phyloP scores from a whole-genome alignment of 2,888 invertebrate species.

The Mythimna lalbum region DNA sequence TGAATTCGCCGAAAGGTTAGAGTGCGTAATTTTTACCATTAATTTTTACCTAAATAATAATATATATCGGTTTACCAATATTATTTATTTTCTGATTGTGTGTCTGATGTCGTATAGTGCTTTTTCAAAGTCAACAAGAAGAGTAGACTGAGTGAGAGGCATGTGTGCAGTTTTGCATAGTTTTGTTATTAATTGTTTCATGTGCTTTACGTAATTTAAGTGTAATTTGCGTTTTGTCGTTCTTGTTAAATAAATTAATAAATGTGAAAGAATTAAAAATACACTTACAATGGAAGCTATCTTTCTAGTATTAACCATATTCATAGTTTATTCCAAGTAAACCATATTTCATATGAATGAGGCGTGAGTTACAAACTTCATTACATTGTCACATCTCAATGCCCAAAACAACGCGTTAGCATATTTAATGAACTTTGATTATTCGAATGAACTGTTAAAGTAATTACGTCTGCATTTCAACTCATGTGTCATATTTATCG shows the following conservation, averaged over 20 bases:
- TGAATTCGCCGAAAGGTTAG: no score
- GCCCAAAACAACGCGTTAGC: constrained; percentile 26
- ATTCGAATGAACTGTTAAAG: constrained; percentile 46
- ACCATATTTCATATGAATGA: neutral
- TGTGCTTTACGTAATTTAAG: no score
- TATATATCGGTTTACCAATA: neutral
- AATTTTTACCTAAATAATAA: no score
- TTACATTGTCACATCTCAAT: constrained; percentile 3
- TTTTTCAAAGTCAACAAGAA: neutral
- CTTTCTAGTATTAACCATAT: no score
- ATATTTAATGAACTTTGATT: constrained; percentile 52
- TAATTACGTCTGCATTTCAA: constrained; percentile 59
- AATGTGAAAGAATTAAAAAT: no score
- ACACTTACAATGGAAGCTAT: neutral
- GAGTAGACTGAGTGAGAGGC: neutral
- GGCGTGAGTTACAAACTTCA: neutral
- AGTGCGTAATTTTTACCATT: no score
- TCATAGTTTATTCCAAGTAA: neutral
- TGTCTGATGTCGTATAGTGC: neutral
- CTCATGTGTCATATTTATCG: constrained; percentile 47
- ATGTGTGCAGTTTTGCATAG: no score
- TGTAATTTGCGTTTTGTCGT: no score
- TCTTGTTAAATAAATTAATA: no score
- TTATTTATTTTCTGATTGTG: neutral
- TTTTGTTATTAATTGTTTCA: no score